Percentiles rank a stretch among this genome's conserved stretches.
Conservation (phyloP, 2,888 invertebrate genomes). For the Clepsis dumicolana region DNA sequence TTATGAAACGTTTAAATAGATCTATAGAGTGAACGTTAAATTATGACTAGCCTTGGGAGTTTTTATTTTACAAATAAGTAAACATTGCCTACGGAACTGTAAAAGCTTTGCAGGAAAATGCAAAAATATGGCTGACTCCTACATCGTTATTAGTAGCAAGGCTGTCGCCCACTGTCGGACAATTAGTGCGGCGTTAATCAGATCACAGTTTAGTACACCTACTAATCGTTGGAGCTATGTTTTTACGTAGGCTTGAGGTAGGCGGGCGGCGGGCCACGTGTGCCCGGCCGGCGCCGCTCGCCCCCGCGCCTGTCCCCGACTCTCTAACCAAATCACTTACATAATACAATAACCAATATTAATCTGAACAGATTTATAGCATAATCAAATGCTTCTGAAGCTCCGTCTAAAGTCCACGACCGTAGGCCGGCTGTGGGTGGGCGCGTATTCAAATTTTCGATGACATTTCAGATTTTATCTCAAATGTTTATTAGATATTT, state of each 20-base stretch:
- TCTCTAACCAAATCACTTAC: constrained; percentile 43
- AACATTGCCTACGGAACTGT: neutral
- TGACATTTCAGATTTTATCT: constrained; percentile 33
- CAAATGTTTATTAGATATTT: constrained; percentile 25
- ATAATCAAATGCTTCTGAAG: constrained; percentile 53
- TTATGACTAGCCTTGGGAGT: constrained; percentile 3
- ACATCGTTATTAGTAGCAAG: constrained; percentile 53
- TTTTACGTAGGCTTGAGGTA: constrained; percentile 27
- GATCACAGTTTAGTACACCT: constrained; percentile 46
- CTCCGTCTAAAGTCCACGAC: constrained; percentile 51
- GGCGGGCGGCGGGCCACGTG: constrained; percentile 39
- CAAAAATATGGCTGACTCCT: constrained; percentile 48
- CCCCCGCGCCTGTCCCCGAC: constrained; percentile 45
- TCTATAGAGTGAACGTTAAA: neutral
- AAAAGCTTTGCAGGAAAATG: constrained; percentile 29
- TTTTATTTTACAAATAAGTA: neutral
- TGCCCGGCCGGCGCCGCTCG: constrained; percentile 47
- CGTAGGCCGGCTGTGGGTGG: constrained; percentile 56
- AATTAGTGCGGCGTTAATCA: constrained; percentile 56
- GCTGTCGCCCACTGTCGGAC: constrained; percentile 57
- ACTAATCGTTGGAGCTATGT: constrained; percentile 35
- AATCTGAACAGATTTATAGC: constrained; percentile 54
- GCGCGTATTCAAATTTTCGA: constrained; percentile 30
- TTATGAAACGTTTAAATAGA: constrained; percentile 2
- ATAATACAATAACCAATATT: constrained; percentile 49